Percentiles rank a stretch among this genome's conserved stretches.
Conservation (phyloP, 2,797 vertebrate species). For the Aselliscus stoliczkanus region DNA sequence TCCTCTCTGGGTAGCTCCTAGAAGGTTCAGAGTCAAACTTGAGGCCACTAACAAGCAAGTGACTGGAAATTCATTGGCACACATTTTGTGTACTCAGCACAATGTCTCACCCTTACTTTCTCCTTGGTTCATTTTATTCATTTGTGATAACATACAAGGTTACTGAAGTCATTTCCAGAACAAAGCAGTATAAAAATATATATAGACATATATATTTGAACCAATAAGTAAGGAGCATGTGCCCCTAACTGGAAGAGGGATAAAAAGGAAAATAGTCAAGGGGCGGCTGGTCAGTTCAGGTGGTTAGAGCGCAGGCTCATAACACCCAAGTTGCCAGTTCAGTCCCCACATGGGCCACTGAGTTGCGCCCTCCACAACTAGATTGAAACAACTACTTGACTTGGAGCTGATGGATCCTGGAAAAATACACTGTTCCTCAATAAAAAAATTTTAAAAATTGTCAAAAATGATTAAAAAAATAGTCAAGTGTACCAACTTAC, state of each 20-base stretch:
- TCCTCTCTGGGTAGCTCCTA: background rate
- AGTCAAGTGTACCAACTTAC: background rate
- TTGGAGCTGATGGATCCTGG: too few relatives aligned
- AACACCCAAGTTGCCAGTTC: too few relatives aligned
- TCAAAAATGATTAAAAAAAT: background rate
- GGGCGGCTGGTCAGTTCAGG: too few relatives aligned
- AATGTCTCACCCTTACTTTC: background rate
- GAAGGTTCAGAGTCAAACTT: background rate
- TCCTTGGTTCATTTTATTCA: background rate
- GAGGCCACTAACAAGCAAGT: background rate
- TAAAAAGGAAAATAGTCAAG: background rate
- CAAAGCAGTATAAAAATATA: background rate
- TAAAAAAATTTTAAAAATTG: too few relatives aligned
- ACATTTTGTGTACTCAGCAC: background rate
- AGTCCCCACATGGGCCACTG: too few relatives aligned
- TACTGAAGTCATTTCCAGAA: conserved; percentile 36
- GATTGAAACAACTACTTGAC: too few relatives aligned
- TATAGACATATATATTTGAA: too few relatives aligned
- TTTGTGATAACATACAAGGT: background rate
- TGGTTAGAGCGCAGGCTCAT: too few relatives aligned
- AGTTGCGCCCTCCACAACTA: too few relatives aligned
- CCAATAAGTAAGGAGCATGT: background rate
- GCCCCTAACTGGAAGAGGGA: background rate
- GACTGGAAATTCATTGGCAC: background rate
- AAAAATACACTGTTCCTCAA: too few relatives aligned